phyloP scores from a whole-genome alignment of 2,888 invertebrate genomes.

The Callimorpha dominula region DNA sequence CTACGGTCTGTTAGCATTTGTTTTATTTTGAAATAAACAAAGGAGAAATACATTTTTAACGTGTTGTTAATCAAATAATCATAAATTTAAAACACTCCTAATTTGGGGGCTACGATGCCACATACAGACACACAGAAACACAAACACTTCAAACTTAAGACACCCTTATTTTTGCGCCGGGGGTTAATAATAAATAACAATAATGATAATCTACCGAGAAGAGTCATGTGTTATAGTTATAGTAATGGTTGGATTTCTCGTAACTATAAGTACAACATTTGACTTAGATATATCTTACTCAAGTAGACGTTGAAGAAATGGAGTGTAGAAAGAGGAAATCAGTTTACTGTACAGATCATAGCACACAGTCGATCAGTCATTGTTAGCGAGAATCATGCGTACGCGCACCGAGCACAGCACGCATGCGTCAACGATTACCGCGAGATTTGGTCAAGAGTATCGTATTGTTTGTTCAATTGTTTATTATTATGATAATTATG shows the following conservation, averaged over 20 bases:
- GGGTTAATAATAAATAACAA: too few species aligned
- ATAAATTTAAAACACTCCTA: too few species aligned
- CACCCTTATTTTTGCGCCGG: too few species aligned
- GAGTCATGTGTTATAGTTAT: background rate
- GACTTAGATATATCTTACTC: background rate
- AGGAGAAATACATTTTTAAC: too few species aligned
- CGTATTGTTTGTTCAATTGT: conserved; percentile 17
- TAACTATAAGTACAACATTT: background rate
- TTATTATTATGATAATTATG: background rate
- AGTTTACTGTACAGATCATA: conserved; percentile 15
- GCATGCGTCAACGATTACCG: conserved; percentile 41
- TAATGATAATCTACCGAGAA: background rate
- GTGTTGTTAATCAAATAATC: too few species aligned
- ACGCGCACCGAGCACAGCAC: conserved; percentile 32
- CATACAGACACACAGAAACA: too few species aligned
- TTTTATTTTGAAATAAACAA: too few species aligned
- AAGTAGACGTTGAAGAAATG: background rate
- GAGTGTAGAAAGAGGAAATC: conserved; percentile 14
- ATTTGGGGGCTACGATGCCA: too few species aligned
- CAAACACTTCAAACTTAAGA: too few species aligned
- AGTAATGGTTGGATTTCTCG: background rate
- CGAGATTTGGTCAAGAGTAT: conserved; percentile 33
- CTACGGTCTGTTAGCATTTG: too few species aligned
- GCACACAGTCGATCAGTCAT: conserved; percentile 42
- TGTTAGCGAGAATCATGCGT: conserved; percentile 53